Conservation (phyloP, 2,797 vertebrate species). For the Novumbra hubbsi region DNA sequence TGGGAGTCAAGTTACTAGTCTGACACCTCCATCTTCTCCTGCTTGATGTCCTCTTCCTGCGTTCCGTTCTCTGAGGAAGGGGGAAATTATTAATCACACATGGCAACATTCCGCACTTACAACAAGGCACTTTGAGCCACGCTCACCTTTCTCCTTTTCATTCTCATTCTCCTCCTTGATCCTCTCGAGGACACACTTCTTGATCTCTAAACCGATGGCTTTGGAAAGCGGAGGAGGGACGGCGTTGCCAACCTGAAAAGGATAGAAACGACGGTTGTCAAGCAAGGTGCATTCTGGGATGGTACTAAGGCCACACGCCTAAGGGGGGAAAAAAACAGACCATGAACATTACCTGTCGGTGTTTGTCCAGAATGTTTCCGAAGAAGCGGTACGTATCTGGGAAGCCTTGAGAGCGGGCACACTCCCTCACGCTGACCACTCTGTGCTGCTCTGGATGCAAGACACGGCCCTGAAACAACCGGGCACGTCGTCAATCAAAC, state of each 20-base stretch:
- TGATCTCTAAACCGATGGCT: conserved; percentile 91
- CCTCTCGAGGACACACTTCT: conserved; percentile 76
- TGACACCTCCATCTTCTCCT: conserved; percentile 76
- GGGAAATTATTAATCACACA: neutral
- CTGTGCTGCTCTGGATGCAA: conserved; percentile 94
- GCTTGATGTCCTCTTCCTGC: conserved; percentile 72
- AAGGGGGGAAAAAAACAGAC: neutral
- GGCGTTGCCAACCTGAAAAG: conserved; percentile 88
- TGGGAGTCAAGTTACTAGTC: conserved; percentile 62
- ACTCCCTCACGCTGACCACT: conserved; percentile 95
- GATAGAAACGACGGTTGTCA: neutral
- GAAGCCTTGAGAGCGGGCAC: conserved; percentile 94
- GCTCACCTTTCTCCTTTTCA: neutral
- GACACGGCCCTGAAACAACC: conserved; percentile 82
- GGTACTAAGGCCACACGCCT: too few relatives aligned
- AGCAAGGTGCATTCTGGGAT: neutral
- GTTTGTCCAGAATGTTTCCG: conserved; percentile 93
- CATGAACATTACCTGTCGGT: conserved; percentile 82
- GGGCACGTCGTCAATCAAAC: neutral
- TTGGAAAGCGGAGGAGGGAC: conserved; percentile 93
- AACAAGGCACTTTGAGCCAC: neutral
- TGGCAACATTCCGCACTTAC: too few relatives aligned
- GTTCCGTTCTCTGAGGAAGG: conserved; percentile 69
- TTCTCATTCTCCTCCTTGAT: conserved; percentile 71
- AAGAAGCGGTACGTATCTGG: conserved; percentile 95